Evolutionary conservation across 1,140 invertebrate species (phyloP).

Genomic region (Rhopalosiphum maidis): DNA sequence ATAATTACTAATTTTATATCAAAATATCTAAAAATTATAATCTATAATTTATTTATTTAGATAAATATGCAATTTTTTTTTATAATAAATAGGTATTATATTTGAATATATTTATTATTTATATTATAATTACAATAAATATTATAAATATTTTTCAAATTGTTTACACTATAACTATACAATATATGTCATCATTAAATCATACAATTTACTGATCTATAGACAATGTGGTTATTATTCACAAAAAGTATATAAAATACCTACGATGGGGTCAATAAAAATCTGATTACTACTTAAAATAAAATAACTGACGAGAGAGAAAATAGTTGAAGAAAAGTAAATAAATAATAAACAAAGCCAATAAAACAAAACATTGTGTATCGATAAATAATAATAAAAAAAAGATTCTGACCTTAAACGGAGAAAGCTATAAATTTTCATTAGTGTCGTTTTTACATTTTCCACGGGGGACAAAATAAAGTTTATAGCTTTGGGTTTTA

Average conservation of each 20-base stretch:
- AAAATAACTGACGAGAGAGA: not conserved
- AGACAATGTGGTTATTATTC: not conserved
- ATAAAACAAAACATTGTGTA: constrained; percentile 54
- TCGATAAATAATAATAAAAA: constrained; percentile 57
- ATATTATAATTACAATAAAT: not conserved
- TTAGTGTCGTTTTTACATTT: constrained; percentile 54
- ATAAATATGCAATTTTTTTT: too few species aligned
- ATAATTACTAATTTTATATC: too few species aligned
- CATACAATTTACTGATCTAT: not conserved
- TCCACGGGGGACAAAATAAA: constrained; percentile 40
- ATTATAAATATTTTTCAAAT: not conserved
- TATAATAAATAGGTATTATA: too few species aligned
- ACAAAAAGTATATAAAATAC: constrained; percentile 17
- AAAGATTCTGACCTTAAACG: constrained; percentile 51
- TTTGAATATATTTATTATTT: too few species aligned
- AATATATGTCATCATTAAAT: not conserved
- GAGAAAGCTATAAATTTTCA: constrained; percentile 49
- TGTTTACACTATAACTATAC: not conserved
- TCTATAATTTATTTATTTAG: too few species aligned
- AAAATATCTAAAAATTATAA: too few species aligned
- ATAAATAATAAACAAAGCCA: constrained; percentile 48
- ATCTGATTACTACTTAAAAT: not conserved
- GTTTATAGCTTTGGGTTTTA: constrained; percentile 53
- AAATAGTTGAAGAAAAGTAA: constrained; percentile 41
- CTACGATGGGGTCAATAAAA: not conserved